Evolutionary conservation across 2,797 vertebrate species (phyloP), one percentile per base, ranked within the genome.

Genomic region (Anguilla obscura): DNA sequence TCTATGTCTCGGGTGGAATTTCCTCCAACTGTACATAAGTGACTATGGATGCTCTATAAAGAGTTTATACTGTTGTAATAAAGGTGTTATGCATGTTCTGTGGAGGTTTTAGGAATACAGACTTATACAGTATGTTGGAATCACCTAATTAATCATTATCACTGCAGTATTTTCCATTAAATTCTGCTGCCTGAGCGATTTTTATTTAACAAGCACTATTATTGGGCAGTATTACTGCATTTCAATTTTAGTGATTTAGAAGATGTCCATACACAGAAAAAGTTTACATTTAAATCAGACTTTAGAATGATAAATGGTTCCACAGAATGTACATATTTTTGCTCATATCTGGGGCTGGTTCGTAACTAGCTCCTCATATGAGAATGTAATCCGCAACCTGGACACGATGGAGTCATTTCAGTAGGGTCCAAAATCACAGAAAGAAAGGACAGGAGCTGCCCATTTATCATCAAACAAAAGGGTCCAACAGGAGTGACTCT

Each of bases 391-490:
- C 24, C 18, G 0, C 63, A 66, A 66, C n/a, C 24, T 66, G 24
- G 21, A 24, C n/a, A 66, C 30, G 48, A 48, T 86, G 16, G 30
- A 36, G n/a, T 86, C 60, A 86, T 74, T 12, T 71, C 48, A 21
- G 48, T n/a, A 52, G 85, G 27, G 36, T 33, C 50, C 66, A 74
- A 74, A 69, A 74, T 9, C 48, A 74, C 48, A 36, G 85, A 52
- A 33, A 30, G 33, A 50, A 74, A 76, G 45, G 30, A 76, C 85
- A 52, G 69, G 66, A 86, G n/a, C 40, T 71, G 63, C 5, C 3
- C 66, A 33, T 86, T 50, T 76, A 56, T 86, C 85, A 74, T 5
- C 12, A 74, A 10, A 27, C 69, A 54, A 18, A 74, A n/a, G 63
- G 85, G 36, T 45, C 85, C 58, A 33, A 74, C 8, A 36, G 10